Evolutionary conservation across 2,888 invertebrate genomes (phyloP).

Genomic region (Dinocampus coccinellae): DNA sequence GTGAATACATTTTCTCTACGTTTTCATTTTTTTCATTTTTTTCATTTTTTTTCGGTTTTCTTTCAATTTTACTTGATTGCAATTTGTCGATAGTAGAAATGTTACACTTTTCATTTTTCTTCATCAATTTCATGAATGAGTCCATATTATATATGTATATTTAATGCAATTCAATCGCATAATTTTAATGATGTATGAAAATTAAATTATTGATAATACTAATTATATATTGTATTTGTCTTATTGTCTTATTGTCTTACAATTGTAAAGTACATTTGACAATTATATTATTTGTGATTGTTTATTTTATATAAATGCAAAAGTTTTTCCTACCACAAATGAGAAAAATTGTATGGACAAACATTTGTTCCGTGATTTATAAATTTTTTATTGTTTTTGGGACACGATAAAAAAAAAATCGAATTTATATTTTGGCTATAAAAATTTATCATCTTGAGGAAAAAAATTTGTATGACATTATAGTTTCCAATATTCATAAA

Average conservation of each 20-base stretch:
- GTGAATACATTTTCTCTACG: too few relatives aligned
- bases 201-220: background rate
- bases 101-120: background rate
- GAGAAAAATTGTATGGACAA: too few relatives aligned
- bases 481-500: too few relatives aligned
- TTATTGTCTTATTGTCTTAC: too few relatives aligned
- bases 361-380: too few relatives aligned
- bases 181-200: too few relatives aligned
- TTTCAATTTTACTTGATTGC: background rate
- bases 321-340: too few relatives aligned
- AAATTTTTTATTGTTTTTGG: too few relatives aligned
- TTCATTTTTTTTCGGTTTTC: background rate
- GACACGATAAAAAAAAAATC: too few relatives aligned
- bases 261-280: background rate
- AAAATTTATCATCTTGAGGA: background rate
- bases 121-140: background rate
- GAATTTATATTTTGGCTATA: too few relatives aligned
- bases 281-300: background rate
- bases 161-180: too few relatives aligned
- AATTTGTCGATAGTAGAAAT: background rate
- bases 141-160: too few relatives aligned
- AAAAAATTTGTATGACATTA: background rate
- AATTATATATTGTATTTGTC: constrained; percentile 1
- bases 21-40: background rate
- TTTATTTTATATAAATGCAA: background rate